Percentiles rank a stretch among this genome's conserved stretches.
These are phyloP conservation scores for Antheraea yamamai DNA, from an alignment of 2,888 invertebrate genomes.

Conservation along the genomic window DNA sequence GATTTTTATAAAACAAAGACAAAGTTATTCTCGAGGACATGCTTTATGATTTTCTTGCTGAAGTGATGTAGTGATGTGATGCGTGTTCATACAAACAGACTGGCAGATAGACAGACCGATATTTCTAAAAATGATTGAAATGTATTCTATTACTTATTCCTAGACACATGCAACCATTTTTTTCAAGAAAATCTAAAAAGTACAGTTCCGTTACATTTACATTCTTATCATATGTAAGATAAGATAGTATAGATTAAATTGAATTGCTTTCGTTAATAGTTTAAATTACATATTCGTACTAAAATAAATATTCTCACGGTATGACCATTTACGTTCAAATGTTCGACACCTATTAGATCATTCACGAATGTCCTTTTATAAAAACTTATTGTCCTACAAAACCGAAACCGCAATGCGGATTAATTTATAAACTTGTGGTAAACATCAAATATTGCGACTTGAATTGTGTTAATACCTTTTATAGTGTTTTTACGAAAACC, in stretches of 20 bases:
- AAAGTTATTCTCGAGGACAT: no score
- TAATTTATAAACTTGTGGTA: conserved; percentile 28
- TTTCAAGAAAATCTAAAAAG: no score
- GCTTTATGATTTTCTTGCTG: no score
- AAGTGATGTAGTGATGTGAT: no score
- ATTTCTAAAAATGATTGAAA: no score
- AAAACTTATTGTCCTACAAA: background rate
- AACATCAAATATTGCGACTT: conserved; percentile 17
- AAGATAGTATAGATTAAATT: background rate
- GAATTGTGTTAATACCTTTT: conserved; percentile 15
- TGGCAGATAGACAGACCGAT: no score
- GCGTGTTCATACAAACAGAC: no score
- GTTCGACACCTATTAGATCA: background rate
- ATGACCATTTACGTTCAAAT: conserved; percentile 1
- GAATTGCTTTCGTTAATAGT: background rate
- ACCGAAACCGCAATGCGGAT: conserved; percentile 8
- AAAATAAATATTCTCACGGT: conserved; percentile 1
- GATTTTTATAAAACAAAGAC: no score
- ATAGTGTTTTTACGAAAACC: conserved; percentile 5
- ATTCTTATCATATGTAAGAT: no score
- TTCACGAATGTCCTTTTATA: background rate
- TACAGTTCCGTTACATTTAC: no score
- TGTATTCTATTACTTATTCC: no score
- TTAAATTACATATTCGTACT: background rate
- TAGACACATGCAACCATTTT: no score